A percentile compares a stretch with the other conserved stretches of the same genome.
These are phyloP conservation scores for Drosophila sulfurigaster DNA, from an alignment of 1,140 invertebrate species.

Conservation along the genomic window DNA sequence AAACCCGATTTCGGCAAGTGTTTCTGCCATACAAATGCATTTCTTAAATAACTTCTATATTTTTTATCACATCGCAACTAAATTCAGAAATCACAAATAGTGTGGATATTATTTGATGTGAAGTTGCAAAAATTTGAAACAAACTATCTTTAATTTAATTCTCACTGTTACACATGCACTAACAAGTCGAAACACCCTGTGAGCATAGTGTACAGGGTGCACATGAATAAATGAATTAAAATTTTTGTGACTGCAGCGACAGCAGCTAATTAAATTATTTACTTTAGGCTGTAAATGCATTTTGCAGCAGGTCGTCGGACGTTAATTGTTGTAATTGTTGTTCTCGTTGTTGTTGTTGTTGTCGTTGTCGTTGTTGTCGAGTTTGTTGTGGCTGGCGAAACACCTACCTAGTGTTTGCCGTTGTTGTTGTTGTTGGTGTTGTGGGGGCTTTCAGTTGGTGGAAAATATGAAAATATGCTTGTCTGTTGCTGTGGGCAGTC, in stretches of 20 bases:
- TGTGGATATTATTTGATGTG: no score
- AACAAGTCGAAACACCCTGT: neutral
- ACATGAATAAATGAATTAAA: constrained; percentile 28
- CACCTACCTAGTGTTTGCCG: constrained; percentile 1
- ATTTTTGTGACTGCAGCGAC: constrained; percentile 35
- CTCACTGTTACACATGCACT: no score
- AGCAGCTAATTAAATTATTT: constrained; percentile 77
- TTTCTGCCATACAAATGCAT: no score
- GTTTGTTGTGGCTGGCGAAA: constrained; percentile 1
- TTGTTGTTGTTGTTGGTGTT: constrained; percentile 4
- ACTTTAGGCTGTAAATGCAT: constrained; percentile 52
- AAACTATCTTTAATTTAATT: no score
- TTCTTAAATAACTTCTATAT: no score
- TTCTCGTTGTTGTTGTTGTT: constrained; percentile 7
- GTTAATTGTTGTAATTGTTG: neutral
- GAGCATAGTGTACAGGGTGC: neutral
- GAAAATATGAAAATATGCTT: constrained; percentile 41
- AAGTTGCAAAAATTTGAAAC: no score
- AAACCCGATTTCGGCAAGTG: no score
- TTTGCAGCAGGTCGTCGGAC: constrained; percentile 38
- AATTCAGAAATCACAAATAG: no score
- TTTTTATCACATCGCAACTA: no score
- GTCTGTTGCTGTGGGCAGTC: constrained; percentile 26
- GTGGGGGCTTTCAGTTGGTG: neutral
- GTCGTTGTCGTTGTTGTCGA: constrained; percentile 1